Evolutionary conservation across 2,888 invertebrate species (phyloP).

Genomic region (Caenorhabditis angaria): DNA sequence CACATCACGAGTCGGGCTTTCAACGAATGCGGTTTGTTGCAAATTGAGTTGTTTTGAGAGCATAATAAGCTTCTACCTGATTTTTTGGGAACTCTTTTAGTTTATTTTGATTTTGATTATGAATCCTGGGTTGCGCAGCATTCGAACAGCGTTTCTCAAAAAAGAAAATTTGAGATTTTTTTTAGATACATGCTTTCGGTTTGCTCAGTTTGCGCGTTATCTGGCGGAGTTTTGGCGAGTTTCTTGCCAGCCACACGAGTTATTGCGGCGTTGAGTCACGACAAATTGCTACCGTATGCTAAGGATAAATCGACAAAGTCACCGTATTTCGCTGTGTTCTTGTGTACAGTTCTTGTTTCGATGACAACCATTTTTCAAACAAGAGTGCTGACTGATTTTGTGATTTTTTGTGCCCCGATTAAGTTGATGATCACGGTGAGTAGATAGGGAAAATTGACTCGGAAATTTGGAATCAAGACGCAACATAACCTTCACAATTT

Average conservation of each 20-base stretch:
- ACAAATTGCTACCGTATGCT: conserved; percentile 27
- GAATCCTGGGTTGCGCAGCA: not conserved
- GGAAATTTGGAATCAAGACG: too few species aligned
- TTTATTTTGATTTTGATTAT: too few species aligned
- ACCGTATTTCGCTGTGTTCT: conserved; percentile 39
- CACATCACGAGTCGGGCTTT: conserved; percentile 49
- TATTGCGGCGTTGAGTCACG: conserved; percentile 37
- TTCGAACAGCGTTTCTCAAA: too few species aligned
- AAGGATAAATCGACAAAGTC: conserved; percentile 40
- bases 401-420: conserved; percentile 40
- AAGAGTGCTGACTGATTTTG: conserved; percentile 34
- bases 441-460: not conserved
- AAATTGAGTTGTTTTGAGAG: conserved; percentile 30
- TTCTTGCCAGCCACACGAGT: conserved; percentile 51
- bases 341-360: conserved; percentile 39
- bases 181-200: conserved; percentile 57
- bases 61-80: conserved; percentile 5
- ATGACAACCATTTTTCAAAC: conserved; percentile 32
- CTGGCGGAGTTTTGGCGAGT: conserved; percentile 47
- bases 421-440: conserved; percentile 38
- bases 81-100: too few species aligned
- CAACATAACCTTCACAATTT: not conserved
- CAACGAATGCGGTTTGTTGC: conserved; percentile 55
- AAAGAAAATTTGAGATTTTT: not conserved
- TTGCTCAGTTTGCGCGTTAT: conserved; percentile 54